A percentile compares a stretch with the other conserved stretches of the same genome.
phyloP scores from a whole-genome alignment of 2,113 vertebrate species.

The Thinocorus orbignyianus region DNA sequence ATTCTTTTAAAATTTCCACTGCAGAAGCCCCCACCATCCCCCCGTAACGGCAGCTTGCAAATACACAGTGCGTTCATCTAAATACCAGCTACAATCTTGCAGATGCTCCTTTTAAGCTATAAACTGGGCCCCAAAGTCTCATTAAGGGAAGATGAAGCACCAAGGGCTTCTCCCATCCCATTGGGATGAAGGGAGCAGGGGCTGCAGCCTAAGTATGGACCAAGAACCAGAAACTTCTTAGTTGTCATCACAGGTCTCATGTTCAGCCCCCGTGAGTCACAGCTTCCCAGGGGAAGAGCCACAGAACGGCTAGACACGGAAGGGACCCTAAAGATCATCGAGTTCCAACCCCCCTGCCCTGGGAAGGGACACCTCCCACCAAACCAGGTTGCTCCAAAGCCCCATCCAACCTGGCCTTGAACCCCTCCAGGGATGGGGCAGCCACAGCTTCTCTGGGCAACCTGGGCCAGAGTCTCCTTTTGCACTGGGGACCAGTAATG shows the following conservation, averaged over 20 bases:
- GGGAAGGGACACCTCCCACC: neutral
- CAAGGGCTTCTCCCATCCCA: neutral
- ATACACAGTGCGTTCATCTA: rapidly evolving
- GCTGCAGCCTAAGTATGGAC: rapidly evolving
- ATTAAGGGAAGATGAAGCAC: neutral
- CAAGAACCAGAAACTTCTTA: neutral
- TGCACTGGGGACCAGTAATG: neutral
- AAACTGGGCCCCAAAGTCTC: neutral
- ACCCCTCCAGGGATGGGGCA: neutral
- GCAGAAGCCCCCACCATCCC: neutral
- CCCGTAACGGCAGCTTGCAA: rapidly evolving
- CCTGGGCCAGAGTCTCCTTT: too few relatives aligned
- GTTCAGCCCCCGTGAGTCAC: neutral
- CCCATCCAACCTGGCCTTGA: neutral
- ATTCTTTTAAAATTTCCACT: neutral
- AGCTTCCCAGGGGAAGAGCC: neutral
- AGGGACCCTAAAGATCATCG: neutral
- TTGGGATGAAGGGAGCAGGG: rapidly evolving
- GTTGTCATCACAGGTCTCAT: neutral
- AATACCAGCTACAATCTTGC: rapidly evolving
- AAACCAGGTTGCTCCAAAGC: neutral
- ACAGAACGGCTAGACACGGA: neutral
- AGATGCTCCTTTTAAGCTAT: neutral
- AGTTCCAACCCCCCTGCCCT: neutral
- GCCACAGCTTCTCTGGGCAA: neutral